Evolutionary conservation across 2,888 invertebrate species (phyloP).

Genomic region (Fissipunctia ypsillon): DNA sequence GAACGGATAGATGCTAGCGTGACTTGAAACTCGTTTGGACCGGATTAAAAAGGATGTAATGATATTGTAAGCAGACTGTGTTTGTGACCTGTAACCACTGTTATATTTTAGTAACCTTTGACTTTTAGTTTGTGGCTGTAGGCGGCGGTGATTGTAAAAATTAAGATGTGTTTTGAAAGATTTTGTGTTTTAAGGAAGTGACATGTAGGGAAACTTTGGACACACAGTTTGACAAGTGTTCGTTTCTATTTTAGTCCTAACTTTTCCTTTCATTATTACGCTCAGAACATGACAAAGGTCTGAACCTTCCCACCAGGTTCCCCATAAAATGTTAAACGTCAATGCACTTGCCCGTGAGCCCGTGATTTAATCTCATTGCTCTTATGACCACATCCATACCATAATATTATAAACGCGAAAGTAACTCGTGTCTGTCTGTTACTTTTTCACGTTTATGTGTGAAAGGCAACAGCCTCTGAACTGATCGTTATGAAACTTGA

Average conservation of each 20-base stretch:
- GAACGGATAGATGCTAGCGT: constrained; percentile 51
- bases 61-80: constrained; percentile 29
- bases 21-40: constrained; percentile 43
- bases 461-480: neutral
- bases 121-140: neutral
- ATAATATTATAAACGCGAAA: neutral
- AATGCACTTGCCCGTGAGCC: constrained; percentile 5
- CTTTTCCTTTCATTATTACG: neutral
- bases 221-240: neutral
- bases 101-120: constrained; percentile 46
- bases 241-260: neutral
- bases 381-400: neutral
- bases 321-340: constrained; percentile 22
- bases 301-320: neutral
- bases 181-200: too few relatives aligned
- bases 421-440: too few relatives aligned
- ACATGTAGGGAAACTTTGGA: too few relatives aligned
- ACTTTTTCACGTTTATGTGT: neutral
- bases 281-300: neutral
- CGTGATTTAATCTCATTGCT: constrained; percentile 1
- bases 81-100: constrained; percentile 35
- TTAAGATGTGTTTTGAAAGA: neutral
- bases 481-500: neutral
- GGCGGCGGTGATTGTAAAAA: too few relatives aligned
- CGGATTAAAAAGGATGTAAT: constrained; percentile 55